Evolutionary conservation across 2,888 invertebrate species (phyloP).

Genomic region (Apodemia zela): DNA sequence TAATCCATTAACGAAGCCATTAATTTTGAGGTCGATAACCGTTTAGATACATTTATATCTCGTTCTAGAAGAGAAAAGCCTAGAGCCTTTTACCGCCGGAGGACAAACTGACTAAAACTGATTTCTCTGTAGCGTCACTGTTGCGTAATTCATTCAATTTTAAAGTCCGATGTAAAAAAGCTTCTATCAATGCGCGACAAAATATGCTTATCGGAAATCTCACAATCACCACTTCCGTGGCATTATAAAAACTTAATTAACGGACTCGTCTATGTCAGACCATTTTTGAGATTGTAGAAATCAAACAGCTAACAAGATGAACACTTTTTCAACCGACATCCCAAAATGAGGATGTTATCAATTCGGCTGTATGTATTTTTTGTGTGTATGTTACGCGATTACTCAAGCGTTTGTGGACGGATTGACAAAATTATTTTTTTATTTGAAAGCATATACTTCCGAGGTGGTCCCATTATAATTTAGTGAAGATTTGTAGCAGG

Average conservation of each 20-base stretch:
- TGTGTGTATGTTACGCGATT: no score
- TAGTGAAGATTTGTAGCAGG: no score
- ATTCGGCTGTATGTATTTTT: no score
- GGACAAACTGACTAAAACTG: slow-evolving; percentile 57
- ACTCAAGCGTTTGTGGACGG: no score
- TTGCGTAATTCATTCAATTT: slow-evolving; percentile 66
- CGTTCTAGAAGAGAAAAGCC: slow-evolving; percentile 63
- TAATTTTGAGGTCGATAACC: slow-evolving; percentile 49
- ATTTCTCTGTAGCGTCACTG: slow-evolving; percentile 61
- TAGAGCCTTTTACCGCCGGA: slow-evolving; percentile 58
- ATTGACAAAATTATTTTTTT: no score
- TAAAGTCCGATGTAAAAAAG: slow-evolving; percentile 22
- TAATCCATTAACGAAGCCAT: slow-evolving; percentile 13
- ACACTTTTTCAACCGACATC: neutral
- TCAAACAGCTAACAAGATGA: slow-evolving; percentile 2
- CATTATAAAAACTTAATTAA: slow-evolving; percentile 16
- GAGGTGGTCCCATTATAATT: no score
- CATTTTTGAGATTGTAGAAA: slow-evolving; percentile 12
- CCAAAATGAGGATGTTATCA: no score
- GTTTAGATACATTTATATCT: slow-evolving; percentile 44
- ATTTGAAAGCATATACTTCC: no score
- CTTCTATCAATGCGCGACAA: slow-evolving; percentile 12
- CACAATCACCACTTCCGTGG: slow-evolving; percentile 12
- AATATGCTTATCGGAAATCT: slow-evolving; percentile 14
- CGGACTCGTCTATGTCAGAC: slow-evolving; percentile 14